Evolutionary conservation across 2,888 invertebrate species (phyloP).

Genomic region (Eupithecia inturbata): DNA sequence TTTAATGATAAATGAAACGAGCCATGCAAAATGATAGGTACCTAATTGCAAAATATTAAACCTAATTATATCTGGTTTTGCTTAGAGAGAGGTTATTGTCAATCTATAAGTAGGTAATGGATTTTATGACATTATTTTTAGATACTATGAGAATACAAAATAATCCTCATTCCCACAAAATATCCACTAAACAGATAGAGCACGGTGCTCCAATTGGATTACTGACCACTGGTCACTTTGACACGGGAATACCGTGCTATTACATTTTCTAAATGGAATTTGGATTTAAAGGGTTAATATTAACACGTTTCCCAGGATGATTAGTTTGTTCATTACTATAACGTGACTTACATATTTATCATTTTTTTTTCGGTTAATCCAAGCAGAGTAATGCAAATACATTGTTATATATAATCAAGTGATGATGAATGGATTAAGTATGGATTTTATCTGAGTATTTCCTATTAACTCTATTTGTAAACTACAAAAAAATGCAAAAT

Average conservation of each 20-base stretch:
- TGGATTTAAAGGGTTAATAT: conserved; percentile 17
- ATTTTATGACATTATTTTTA: background rate
- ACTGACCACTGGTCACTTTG: conserved; percentile 38
- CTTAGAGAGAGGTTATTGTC: background rate
- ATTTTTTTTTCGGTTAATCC: background rate
- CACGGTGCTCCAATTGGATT: conserved; percentile 42
- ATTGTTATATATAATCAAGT: no score
- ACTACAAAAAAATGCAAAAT: no score
- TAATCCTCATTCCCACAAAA: conserved; percentile 45
- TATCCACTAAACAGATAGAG: conserved; percentile 35
- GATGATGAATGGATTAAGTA: no score
- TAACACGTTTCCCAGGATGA: conserved; percentile 15
- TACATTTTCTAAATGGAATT: conserved; percentile 35
- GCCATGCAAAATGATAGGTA: no score
- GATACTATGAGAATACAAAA: conserved; percentile 42
- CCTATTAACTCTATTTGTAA: no score
- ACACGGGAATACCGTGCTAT: conserved; percentile 37
- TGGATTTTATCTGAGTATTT: no score
- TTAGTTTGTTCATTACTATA: background rate
- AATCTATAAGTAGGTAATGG: background rate
- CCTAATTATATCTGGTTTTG: no score
- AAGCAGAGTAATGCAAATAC: no score
- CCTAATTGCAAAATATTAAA: no score
- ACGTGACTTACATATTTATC: background rate
- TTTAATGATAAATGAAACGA: no score